A percentile compares a stretch with the other conserved stretches of the same genome.
These are phyloP conservation scores for Dermolepida albohirtum DNA, from an alignment of 2,888 invertebrate genomes.

Conservation along the genomic window DNA sequence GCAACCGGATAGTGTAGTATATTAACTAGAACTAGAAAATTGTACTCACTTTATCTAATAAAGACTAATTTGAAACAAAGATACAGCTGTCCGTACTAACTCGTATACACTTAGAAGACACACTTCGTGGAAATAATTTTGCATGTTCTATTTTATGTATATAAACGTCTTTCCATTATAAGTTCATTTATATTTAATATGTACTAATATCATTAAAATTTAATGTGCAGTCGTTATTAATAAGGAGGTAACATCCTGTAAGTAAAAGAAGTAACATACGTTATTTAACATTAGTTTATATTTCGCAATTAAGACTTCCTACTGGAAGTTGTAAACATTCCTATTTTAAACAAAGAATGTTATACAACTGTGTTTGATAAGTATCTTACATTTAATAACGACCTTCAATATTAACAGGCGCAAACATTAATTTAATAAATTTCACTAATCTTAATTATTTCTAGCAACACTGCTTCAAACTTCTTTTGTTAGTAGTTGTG, in stretches of 20 bases:
- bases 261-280: neutral
- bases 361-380: no score
- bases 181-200: constrained; percentile 9
- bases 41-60: constrained; percentile 4
- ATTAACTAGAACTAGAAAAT: neutral
- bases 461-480: no score
- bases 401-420: no score
- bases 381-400: no score
- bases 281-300: neutral
- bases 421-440: no score
- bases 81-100: constrained; percentile 6
- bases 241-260: constrained; percentile 12
- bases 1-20: constrained; percentile 14
- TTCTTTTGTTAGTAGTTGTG: no score
- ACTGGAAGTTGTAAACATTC: neutral
- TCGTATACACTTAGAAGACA: no score
- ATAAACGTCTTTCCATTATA: constrained; percentile 3
- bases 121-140: no score
- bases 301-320: constrained; percentile 21
- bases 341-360: no score
- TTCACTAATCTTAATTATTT: no score
- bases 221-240: constrained; percentile 1
- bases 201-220: constrained; percentile 14
- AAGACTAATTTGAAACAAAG: constrained; percentile 20
- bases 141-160: neutral